Percentiles rank a stretch among this genome's conserved stretches.
Conservation (phyloP, 2,113 vertebrate species). For the Amphiprion ocellaris region DNA sequence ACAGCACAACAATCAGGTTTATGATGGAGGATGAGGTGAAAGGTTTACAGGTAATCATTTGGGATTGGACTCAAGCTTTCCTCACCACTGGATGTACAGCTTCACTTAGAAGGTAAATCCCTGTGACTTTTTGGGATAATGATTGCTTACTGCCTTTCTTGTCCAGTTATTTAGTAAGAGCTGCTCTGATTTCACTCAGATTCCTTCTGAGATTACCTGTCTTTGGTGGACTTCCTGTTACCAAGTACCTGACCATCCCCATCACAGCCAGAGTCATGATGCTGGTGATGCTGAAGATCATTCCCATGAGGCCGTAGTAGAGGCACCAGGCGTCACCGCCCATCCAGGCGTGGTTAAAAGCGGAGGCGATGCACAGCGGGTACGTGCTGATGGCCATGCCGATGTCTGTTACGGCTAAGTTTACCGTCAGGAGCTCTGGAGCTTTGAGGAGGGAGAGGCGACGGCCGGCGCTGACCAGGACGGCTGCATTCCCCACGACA, state of each 20-base stretch:
- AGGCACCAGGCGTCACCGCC: conserved; percentile 73
- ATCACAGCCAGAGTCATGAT: conserved; percentile 77
- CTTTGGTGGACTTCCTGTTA: conserved; percentile 64
- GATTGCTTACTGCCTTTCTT: too few species aligned
- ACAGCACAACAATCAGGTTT: neutral
- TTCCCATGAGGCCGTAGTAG: conserved; percentile 80
- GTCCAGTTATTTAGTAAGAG: neutral
- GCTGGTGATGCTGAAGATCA: conserved; percentile 81
- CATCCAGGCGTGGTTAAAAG: conserved; percentile 78
- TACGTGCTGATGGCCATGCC: conserved; percentile 82
- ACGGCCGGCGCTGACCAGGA: conserved; percentile 54
- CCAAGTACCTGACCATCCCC: conserved; percentile 75
- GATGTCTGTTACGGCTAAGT: conserved; percentile 76
- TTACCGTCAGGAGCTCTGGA: conserved; percentile 77
- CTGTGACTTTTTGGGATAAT: too few species aligned
- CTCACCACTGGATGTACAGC: too few species aligned
- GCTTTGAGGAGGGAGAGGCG: conserved; percentile 63
- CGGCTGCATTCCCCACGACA: conserved; percentile 65
- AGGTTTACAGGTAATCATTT: neutral
- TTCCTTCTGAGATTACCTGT: conserved; percentile 55
- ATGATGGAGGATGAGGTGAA: neutral
- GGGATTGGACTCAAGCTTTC: too few species aligned
- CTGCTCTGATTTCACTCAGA: neutral
- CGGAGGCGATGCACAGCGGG: conserved; percentile 74
- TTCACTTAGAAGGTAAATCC: too few species aligned